Conservation (phyloP, 2,113 vertebrate species). For the Macrotis lagotis region DNA sequence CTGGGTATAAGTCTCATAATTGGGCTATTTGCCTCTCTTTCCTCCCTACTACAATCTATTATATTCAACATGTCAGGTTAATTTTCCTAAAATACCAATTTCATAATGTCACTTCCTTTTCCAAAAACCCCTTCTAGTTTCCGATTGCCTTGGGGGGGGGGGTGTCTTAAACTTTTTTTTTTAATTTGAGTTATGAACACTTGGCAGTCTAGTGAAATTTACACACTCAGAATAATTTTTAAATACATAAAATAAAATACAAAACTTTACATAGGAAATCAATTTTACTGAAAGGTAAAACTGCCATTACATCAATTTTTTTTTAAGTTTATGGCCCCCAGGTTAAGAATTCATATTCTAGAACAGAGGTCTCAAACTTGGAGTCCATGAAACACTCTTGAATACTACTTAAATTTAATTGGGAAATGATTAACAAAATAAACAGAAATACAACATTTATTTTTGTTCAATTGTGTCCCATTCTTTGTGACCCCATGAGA, state of each 20-base stretch:
- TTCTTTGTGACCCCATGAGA: background rate
- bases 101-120: background rate
- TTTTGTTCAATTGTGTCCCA: background rate
- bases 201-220: background rate
- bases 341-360: background rate
- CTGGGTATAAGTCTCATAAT: background rate
- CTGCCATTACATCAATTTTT: background rate
- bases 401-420: background rate
- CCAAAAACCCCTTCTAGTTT: background rate
- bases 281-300: background rate
- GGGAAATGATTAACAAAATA: background rate
- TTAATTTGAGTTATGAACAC: background rate
- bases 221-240: background rate
- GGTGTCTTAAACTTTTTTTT: background rate
- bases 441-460: background rate
- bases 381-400: background rate
- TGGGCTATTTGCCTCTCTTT: background rate
- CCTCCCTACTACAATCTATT: background rate
- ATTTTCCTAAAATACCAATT: background rate
- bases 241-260: background rate
- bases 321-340: background rate
- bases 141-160: background rate
- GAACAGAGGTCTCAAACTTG: no score
- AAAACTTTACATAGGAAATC: background rate
- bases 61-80: background rate